A percentile compares a stretch with the other conserved stretches of the same genome.
These are phyloP conservation scores for Agonopterix arenella DNA, from an alignment of 2,888 invertebrate species.

Conservation along the genomic window DNA sequence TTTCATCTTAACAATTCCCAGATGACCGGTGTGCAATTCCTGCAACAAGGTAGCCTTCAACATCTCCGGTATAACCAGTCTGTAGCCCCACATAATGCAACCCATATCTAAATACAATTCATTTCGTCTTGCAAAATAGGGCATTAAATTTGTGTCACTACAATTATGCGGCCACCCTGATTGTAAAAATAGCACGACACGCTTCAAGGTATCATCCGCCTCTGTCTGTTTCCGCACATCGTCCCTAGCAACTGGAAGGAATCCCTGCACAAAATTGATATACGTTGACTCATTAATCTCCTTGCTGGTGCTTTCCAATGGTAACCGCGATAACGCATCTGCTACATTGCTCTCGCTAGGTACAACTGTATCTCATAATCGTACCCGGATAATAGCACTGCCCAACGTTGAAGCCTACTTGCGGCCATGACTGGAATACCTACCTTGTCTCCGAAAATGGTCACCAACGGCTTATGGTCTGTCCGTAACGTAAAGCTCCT, in stretches of 20 bases:
- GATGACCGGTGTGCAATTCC: background rate
- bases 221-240: background rate
- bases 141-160: background rate
- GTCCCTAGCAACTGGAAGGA: background rate
- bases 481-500: slow-evolving; percentile 7
- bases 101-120: no score
- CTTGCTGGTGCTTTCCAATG: background rate
- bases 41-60: no score
- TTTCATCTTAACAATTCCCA: slow-evolving; percentile 5
- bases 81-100: no score
- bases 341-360: background rate
- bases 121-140: background rate
- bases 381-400: slow-evolving; percentile 6
- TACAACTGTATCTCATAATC: slow-evolving; percentile 2
- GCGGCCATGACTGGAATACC: slow-evolving; percentile 14
- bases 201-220: no score
- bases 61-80: no score
- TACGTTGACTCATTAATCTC: slow-evolving; percentile 1
- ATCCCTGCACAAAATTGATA: slow-evolving; percentile 7
- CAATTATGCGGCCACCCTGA: background rate
- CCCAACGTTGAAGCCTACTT: slow-evolving; percentile 8
- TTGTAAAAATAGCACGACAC: background rate
- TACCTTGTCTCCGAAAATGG: slow-evolving; percentile 13
- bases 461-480: slow-evolving; percentile 10
- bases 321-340: slow-evolving; percentile 4